These are phyloP conservation scores for Meandrina meandrites DNA, from an alignment of 92 coral and sea anemone genomes.

Conservation along the genomic window DNA sequence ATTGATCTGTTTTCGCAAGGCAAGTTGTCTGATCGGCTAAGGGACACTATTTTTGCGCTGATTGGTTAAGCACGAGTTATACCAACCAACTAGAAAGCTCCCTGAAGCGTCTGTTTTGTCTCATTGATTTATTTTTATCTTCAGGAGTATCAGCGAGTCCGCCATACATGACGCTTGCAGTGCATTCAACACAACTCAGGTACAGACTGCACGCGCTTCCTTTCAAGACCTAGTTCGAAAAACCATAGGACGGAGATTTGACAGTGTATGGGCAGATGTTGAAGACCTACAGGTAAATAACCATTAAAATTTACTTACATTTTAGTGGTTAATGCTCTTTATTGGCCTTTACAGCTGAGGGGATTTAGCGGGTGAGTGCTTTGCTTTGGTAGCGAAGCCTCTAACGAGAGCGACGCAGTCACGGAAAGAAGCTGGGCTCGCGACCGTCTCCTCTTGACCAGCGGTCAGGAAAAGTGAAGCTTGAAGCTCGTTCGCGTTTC, in stretches of 20 bases:
- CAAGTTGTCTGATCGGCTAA: not conserved
- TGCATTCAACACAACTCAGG: slow-evolving; percentile 70
- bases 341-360: no score
- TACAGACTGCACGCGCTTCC: slow-evolving; percentile 60
- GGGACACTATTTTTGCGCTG: not conserved
- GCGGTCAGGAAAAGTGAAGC: no score
- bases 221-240: slow-evolving; percentile 67
- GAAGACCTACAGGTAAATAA: slow-evolving; percentile 52
- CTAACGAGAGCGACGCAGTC: no score
- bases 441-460: no score
- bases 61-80: not conserved
- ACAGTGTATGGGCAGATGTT: slow-evolving; percentile 46
- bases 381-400: no score
- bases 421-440: no score
- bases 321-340: no score
- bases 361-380: no score
- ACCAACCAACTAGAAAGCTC: not conserved
- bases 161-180: slow-evolving; percentile 75
- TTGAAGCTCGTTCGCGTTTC: no score
- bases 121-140: not conserved
- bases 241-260: slow-evolving; percentile 39
- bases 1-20: not conserved
- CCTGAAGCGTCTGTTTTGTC: not conserved
- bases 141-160: slow-evolving; percentile 52
- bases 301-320: no score